Evolutionary conservation across 2,888 invertebrate genomes (phyloP), one percentile per base, ranked within the genome.

Genomic region (Epinotia demarniana): DNA sequence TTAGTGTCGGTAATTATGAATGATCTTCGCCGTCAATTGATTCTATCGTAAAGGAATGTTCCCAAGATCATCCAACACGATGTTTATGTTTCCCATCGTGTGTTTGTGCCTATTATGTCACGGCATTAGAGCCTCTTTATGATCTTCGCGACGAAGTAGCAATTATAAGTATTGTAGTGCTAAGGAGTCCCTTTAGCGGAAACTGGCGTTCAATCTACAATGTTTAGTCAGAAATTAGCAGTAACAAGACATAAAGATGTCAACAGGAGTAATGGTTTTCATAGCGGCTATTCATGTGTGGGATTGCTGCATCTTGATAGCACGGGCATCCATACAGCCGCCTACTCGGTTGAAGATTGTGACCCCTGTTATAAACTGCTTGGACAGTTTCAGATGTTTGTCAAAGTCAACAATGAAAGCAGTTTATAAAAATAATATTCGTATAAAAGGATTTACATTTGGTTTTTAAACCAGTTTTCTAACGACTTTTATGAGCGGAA

Each of bases 21-120:
- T 75, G 72, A 75, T 75, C 75, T 75, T 43, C 75, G 18, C 61
- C 66, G 46, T 85, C 87, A 87, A 88, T 89, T 88, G 84, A 90
- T 88, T 87, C 82, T 86, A 85, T 89, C 87, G 86, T 85, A 83
- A 84, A 86, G 86, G 84, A 88, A 89, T 85, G 84, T 91, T 91
- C 90, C 86, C 91, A 90, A 89, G 90, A 88, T 85, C 83, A 88
- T 85, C 83, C 81, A 80, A 81, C 80, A 78, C 78, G 78, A 77
- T 81, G 83, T 86, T 80, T 80, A 83, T 84, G 83, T 83, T 90
- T 90, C 89, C 87, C 89, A 86, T 89, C 84, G 82, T 82, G 80
- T 82, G 82, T 81, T 80, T 80, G 81, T 84, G 84, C 85, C 82
- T 85, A 87, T 89, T 88, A 88, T 78, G 82, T 83, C 80, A 77